Evolutionary conservation across 2,888 invertebrate genomes (phyloP).

Genomic region (Trilocha varians): DNA sequence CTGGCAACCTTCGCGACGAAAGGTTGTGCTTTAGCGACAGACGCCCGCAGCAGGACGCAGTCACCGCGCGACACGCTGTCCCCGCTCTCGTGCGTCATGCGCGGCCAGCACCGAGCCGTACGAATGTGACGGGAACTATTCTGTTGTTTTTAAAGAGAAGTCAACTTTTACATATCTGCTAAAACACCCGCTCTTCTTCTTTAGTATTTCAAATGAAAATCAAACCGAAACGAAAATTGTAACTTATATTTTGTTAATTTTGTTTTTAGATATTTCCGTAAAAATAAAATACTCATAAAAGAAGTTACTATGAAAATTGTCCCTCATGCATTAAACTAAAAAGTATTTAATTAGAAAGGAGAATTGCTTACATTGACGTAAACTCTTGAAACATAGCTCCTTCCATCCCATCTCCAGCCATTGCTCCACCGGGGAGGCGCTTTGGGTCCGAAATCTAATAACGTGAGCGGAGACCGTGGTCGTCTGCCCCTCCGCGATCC

Average conservation of each 20-base stretch:
- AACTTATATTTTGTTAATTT: too few relatives aligned
- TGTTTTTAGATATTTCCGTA: too few relatives aligned
- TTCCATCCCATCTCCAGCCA: slow-evolving; percentile 94
- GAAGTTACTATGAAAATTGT: too few relatives aligned
- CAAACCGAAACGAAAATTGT: too few relatives aligned
- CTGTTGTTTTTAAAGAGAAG: slow-evolving; percentile 29
- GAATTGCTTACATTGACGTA: slow-evolving; percentile 85
- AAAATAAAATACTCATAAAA: too few relatives aligned
- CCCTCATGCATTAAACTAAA: too few relatives aligned
- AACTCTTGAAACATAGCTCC: slow-evolving; percentile 86
- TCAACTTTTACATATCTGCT: background rate
- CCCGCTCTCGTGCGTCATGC: slow-evolving; percentile 92
- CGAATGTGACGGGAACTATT: slow-evolving; percentile 69
- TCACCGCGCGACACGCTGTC: slow-evolving; percentile 90
- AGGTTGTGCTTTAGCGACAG: slow-evolving; percentile 86
- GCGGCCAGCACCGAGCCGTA: slow-evolving; percentile 87
- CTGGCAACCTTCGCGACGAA: slow-evolving; percentile 96
- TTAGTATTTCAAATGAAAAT: too few relatives aligned
- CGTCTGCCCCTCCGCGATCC: slow-evolving; percentile 21
- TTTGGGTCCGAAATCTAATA: slow-evolving; percentile 25
- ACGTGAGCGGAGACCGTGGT: slow-evolving; percentile 20
- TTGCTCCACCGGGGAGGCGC: slow-evolving; percentile 82
- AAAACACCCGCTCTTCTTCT: too few relatives aligned
- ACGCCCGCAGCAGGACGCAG: slow-evolving; percentile 91
- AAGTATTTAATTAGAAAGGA: background rate